A percentile compares a stretch with the other conserved stretches of the same genome.
Conservation (phyloP, 2,797 vertebrate genomes). For the Peromyscus nudipes region DNA sequence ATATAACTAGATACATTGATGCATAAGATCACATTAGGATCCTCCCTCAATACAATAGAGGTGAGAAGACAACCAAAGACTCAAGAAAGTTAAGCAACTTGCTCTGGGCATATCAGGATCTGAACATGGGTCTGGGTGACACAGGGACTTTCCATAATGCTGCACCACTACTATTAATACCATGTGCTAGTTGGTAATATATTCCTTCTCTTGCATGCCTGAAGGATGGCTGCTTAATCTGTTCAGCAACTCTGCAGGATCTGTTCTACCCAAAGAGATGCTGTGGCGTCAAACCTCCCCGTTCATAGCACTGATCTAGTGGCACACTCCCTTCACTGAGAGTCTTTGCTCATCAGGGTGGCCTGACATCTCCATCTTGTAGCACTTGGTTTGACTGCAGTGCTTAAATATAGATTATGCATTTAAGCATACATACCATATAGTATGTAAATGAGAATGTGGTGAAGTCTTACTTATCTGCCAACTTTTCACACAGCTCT, state of each 20-base stretch:
- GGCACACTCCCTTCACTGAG: background rate
- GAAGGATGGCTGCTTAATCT: constrained; percentile 24
- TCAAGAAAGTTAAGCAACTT: constrained; percentile 26
- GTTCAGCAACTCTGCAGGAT: background rate
- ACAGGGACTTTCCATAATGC: constrained; percentile 3
- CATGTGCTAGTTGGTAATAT: background rate
- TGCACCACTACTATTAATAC: background rate
- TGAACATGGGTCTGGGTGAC: constrained; percentile 22
- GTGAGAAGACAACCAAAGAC: background rate
- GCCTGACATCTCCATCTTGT: background rate
- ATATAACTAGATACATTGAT: background rate
- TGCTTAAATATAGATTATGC: constrained; percentile 36
- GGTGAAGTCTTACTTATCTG: constrained; percentile 35
- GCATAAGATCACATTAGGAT: background rate
- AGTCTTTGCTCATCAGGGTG: background rate
- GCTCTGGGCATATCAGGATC: background rate
- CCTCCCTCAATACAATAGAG: background rate
- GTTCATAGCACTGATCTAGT: background rate
- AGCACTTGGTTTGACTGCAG: constrained; percentile 5
- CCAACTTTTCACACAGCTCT: constrained; percentile 30
- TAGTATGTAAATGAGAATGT: constrained; percentile 59
- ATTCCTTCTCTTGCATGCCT: background rate
- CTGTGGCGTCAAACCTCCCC: background rate
- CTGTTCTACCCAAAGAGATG: background rate
- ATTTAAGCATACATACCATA: constrained; percentile 18